Evolutionary conservation across 2,888 invertebrate genomes (phyloP).

Genomic region (Trisateles emortualis): DNA sequence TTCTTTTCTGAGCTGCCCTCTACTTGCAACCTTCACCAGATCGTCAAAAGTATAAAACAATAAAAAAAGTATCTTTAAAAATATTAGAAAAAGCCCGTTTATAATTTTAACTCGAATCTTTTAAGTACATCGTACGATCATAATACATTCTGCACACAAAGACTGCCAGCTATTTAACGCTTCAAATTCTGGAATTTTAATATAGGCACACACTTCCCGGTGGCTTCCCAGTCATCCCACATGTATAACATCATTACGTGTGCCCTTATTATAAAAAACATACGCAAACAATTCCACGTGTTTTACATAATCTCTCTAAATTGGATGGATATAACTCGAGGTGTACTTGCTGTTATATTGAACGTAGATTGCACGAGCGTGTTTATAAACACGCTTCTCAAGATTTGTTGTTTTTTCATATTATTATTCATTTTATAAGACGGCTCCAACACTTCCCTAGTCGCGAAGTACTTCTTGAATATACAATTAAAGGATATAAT

Average conservation of each 20-base stretch:
- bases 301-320: constrained; percentile 76
- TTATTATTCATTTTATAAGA: constrained; percentile 24
- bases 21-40: no score
- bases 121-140: constrained; percentile 27
- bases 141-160: constrained; percentile 57
- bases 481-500: no score
- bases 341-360: constrained; percentile 45
- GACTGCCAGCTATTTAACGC: constrained; percentile 58
- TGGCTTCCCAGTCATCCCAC: constrained; percentile 64
- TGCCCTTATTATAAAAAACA: constrained; percentile 69
- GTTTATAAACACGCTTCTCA: constrained; percentile 35
- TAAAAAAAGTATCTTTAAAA: no score
- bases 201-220: constrained; percentile 63
- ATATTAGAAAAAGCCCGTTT: no score
- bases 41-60: no score
- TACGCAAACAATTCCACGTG: constrained; percentile 69
- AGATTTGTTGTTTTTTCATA: constrained; percentile 44
- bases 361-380: constrained; percentile 39
- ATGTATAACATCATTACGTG: constrained; percentile 76
- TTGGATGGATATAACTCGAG: constrained; percentile 61
- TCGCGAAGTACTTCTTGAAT: no score
- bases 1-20: no score
- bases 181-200: constrained; percentile 72
- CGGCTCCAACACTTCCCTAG: no score
- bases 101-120: no score